Base-by-base conservation (phyloP, 2,797 vertebrate species). In the Pitangus sulphuratus region DNA sequence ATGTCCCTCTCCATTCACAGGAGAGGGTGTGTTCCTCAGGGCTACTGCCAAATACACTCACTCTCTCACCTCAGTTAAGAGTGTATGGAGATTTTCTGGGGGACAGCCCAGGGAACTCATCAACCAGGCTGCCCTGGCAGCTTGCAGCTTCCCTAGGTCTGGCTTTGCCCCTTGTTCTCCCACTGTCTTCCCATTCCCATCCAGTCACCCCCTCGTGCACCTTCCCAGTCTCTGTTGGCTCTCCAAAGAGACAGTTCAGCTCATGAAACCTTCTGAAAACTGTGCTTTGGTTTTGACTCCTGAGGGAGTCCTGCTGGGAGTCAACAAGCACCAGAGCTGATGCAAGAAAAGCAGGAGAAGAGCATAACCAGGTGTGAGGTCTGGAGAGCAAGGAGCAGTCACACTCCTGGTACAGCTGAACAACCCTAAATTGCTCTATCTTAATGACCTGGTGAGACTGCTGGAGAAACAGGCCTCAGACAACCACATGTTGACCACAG, bases 81-180 rank as follows among this genome's bases (percentile, higher is more conserved):
- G 8, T 2, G 0, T 11, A 5, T 3, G 6, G 8, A 28, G 18
- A n/a, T 3, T 21, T 45, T 30, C 11, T 4, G 5, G 26, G 37
- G 2, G 3, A 25, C n/a, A 72, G n/a, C 10, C 50, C 21, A 30
- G 18, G 50, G 22, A 30, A 18, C 5, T 4, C 53, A 39, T 20
- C n/a, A 84, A 24, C 26, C 24, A 12, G 56, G 45, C 50, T 79
- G n/a, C 15, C 33, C 33, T 81, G 7, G 15, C 22, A 71, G n/a
- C 18, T 65, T 48, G 40, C 31, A 42, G 26, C 31, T 56, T 30
- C 8, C n/a, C 20, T 8, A 24, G 57, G 39, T 48, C 30, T 76
- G 50, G 4, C 6, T 13, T 6, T 31, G 19, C 7, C n/a, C 31
- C 14, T 42, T 33, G 8, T 11, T 47, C 15, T 54, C 31, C 20